Base-by-base conservation (phyloP, 2,797 vertebrate species). In the Podargus strigoides region DNA sequence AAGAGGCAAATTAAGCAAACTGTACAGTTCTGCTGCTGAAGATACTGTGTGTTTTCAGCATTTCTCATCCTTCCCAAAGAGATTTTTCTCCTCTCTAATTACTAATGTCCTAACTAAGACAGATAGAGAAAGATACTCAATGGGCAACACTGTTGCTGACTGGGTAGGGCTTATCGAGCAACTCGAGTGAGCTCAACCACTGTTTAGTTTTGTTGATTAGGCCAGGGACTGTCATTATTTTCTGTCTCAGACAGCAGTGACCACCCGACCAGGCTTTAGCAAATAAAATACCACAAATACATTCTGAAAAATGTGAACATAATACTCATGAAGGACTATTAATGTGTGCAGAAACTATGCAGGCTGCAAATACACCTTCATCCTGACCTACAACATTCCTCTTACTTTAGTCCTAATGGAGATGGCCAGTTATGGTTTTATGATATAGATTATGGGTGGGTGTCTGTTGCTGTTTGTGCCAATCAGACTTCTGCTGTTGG, bases 201-300 rank as follows among this genome's bases (percentile, higher is more conserved):
- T 77, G 52, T 73, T 93, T 70, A 36, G 32, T 85, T 90, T 58
- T 59, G 74, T 82, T 59, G 56, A 49, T 89, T 83, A 80, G 64
- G 60, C 28, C 41, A 46, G 67, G 26, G 52, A 56, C 56, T 83
- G 81, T 75, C 72, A 53, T 32, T 56, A 86, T 41, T 86, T 78
- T 93, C 44, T 72, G 52, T 42, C 81, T 92, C 92, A 89, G 86
- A 70, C 86, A 89, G 92, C 53, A 89, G 44, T 19, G 93, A 95
- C 91, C 89, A 94, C 87, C 91, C 12, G 3, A 73, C 26, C 60
- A 68, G 77, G 74, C 52, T 85, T 96, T 89, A 94, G 87, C 95
- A 97, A 96, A 96, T 90, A 94, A 96, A 96, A 95, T 95, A 90
- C 91, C 93, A 91, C 67, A 82, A 93, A 96, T 94, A 82, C 89